Evolutionary conservation across 2,113 vertebrate genomes (phyloP).

Genomic region (Parus major): DNA sequence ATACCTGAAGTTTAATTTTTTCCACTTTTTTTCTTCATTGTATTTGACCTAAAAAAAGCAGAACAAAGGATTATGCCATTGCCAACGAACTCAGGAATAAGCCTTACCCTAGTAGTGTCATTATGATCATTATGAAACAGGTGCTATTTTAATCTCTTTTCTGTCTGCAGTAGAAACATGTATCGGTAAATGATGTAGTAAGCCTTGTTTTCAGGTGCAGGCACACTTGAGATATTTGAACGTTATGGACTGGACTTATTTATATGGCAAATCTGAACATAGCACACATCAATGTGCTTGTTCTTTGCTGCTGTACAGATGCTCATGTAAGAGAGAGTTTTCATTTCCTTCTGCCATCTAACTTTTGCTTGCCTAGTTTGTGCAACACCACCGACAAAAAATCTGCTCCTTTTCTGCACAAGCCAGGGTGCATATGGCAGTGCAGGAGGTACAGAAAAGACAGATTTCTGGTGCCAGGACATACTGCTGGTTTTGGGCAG

Average conservation of each 20-base stretch:
- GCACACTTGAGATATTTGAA: background rate
- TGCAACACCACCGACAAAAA: background rate
- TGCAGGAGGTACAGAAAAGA: background rate
- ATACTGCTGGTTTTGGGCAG: background rate
- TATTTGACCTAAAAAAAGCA: background rate
- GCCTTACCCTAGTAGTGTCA: background rate
- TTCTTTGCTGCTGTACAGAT: background rate
- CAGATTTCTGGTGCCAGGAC: background rate
- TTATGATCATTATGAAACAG: background rate
- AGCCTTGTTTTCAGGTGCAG: background rate
- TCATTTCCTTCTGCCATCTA: background rate
- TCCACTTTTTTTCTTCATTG: background rate
- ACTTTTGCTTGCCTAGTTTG: background rate
- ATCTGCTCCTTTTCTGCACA: background rate
- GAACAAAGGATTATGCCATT: background rate
- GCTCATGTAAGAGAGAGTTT: background rate
- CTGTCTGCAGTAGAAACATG: background rate
- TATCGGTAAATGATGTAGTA: background rate
- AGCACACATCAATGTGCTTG: background rate
- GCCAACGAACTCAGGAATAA: slow-evolving; percentile 18
- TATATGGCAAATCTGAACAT: background rate
- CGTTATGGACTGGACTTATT: background rate
- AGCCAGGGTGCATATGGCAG: background rate
- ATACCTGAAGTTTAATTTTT: slow-evolving; percentile 58
- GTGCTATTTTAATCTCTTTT: background rate